Base-by-base conservation (phyloP, 2,888 invertebrate species). In the Caenorhabditis sp. region DNA sequence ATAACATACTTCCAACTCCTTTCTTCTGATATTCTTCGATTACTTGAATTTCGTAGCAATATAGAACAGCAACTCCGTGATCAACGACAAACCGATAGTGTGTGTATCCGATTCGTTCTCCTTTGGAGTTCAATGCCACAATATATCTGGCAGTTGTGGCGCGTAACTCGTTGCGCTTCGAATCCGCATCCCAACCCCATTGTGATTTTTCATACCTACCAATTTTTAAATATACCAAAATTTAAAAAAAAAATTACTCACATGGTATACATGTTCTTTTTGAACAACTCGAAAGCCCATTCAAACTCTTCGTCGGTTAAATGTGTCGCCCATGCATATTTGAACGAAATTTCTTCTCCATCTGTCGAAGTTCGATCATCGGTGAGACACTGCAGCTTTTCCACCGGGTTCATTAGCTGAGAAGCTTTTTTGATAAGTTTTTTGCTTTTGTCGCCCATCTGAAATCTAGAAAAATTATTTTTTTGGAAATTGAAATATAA, bases 11-110 rank as follows among this genome's bases (percentile, higher is more conserved):
- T 4, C 95, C 95, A 54, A 95, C 90, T 12, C 94, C 94, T 88
- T 92, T 92, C 71, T 93, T 90, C 76, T 93, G 91, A 36, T 92
- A 91, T 12, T 89, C 89, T 61, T 91, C 89, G 86, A 92, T 92
- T 81, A 95, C 90, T 89, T 95, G 95, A 76, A 95, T 91, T 89
- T 95, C 95, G 89, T 95, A 95, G 88, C 94, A 93, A 88, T 93
- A 94, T 8, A 94, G 88, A 6, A 93, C 93, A 83, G 77, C 86
- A 81, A 91, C 90, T 19, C 92, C 93, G 88, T 91, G 92, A 87
- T 94, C 94, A 89, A 93, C 90, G 87, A 93, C 94, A 89, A 94
- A 94, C 87, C 94, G 90, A 88, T 93, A 94, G 89, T 94, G 93
- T 63, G 92, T 92, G 88, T 93, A 93, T 1, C 92, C 94, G 62